phyloP scores from a whole-genome alignment of 2,888 invertebrate genomes.

The Mimumesa dahlbomi region DNA sequence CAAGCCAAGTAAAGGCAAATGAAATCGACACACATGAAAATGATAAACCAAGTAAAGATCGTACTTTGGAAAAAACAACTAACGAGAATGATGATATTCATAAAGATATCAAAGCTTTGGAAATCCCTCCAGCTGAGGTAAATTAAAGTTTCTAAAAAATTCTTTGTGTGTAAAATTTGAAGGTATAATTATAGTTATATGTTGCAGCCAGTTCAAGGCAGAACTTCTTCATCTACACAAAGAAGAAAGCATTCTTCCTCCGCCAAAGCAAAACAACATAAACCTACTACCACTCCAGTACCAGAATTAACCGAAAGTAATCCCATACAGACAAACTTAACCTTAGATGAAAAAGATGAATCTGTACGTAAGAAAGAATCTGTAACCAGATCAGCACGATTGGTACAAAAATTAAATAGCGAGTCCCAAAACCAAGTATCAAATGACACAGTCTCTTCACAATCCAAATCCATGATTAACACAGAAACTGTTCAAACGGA shows the following conservation, averaged over 20 bases:
- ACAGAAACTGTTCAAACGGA: conserved; percentile 14
- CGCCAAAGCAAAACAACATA: conserved; percentile 42
- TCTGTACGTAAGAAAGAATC: conserved; percentile 41
- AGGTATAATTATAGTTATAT: background rate
- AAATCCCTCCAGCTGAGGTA: conserved; percentile 44
- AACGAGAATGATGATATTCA: conserved; percentile 35
- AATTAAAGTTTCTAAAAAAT: background rate
- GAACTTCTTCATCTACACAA: conserved; percentile 42
- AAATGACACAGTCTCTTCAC: conserved; percentile 3
- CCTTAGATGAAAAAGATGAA: conserved; percentile 40
- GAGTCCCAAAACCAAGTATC: conserved; percentile 13
- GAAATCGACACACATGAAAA: conserved; percentile 17
- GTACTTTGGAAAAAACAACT: conserved; percentile 5
- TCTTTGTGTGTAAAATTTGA: background rate
- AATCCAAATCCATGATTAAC: conserved; percentile 13
- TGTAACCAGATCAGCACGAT: conserved; percentile 34
- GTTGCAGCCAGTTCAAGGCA: conserved; percentile 50
- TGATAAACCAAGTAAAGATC: conserved; percentile 10
- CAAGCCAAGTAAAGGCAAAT: conserved; percentile 22
- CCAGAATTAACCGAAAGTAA: conserved; percentile 20
- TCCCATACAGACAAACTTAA: background rate
- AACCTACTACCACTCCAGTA: conserved; percentile 5
- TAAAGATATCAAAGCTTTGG: conserved; percentile 20
- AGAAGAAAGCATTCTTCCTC: conserved; percentile 47
- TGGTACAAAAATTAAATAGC: conserved; percentile 10